These are phyloP conservation scores for Ladona fulva DNA, from an alignment of 1,140 invertebrate genomes.

Conservation along the genomic window DNA sequence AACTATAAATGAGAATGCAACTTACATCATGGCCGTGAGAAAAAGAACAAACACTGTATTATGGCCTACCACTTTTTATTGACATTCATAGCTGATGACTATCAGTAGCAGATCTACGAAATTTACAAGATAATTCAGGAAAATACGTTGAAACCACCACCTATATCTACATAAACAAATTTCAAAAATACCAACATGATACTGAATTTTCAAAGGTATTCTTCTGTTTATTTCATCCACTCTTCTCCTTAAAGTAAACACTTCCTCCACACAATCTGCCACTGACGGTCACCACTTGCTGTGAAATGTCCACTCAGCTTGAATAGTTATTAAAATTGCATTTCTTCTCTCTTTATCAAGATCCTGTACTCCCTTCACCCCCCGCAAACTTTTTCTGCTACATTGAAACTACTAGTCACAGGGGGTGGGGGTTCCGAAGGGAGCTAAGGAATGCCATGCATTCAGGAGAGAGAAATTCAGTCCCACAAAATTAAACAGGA, in stretches of 20 bases:
- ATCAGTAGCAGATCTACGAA: slow-evolving; percentile 1
- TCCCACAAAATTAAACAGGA: background rate
- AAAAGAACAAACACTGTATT: background rate
- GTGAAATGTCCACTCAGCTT: slow-evolving; percentile 3
- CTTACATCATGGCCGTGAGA: background rate
- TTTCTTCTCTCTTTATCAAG: background rate
- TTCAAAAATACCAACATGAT: slow-evolving; percentile 4
- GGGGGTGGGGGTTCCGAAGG: background rate
- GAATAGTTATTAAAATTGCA: background rate
- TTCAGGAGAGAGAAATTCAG: background rate
- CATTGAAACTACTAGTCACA: background rate
- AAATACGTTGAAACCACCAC: background rate
- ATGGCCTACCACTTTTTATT: background rate
- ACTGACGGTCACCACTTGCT: background rate
- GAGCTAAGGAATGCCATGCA: background rate
- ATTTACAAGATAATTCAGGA: background rate
- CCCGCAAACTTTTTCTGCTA: background rate
- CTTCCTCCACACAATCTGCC: background rate
- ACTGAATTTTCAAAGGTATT: background rate
- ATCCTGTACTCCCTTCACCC: background rate
- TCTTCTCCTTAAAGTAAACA: background rate
- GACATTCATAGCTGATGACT: background rate
- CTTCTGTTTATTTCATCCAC: background rate
- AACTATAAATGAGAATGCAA: background rate
- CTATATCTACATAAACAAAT: background rate